A percentile compares a stretch with the other conserved stretches of the same genome.
Conservation (phyloP, 2,113 vertebrate species). For the Lasiurus cinereus region DNA sequence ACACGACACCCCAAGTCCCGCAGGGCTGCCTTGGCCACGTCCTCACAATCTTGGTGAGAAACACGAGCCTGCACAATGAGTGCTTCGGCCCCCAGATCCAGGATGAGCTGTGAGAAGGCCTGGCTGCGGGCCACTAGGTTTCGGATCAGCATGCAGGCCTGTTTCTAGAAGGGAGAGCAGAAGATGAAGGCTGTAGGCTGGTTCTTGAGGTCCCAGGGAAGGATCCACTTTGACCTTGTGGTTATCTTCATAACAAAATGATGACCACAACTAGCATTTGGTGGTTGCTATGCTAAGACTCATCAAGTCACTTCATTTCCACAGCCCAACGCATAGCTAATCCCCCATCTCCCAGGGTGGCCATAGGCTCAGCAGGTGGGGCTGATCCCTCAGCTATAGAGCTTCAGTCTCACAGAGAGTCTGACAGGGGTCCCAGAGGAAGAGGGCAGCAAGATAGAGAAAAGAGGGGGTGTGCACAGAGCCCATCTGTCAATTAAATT, state of each 20-base stretch:
- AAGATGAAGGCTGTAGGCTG: background rate
- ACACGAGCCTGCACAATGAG: slow-evolving; percentile 92
- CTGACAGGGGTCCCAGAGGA: background rate
- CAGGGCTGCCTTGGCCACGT: slow-evolving; percentile 93
- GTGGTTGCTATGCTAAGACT: background rate
- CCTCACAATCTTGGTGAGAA: slow-evolving; percentile 91
- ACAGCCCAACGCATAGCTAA: background rate
- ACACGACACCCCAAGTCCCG: slow-evolving; percentile 96
- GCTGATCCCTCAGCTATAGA: background rate
- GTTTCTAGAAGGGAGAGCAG: slow-evolving; percentile 89
- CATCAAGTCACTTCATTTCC: background rate
- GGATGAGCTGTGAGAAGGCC: slow-evolving; percentile 90
- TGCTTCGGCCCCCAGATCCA: slow-evolving; percentile 95
- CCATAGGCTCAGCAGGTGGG: background rate
- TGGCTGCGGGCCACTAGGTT: slow-evolving; percentile 93
- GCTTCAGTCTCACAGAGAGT: background rate
- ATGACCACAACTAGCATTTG: background rate
- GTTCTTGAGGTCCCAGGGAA: rapidly evolving
- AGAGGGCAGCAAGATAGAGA: background rate
- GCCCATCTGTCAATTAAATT: background rate
- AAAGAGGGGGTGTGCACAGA: background rate
- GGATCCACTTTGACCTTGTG: background rate
- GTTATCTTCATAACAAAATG: background rate
- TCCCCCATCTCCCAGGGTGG: background rate
- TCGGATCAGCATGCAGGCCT: slow-evolving; percentile 96